These are phyloP conservation scores for Trissolcus brochymenae DNA, from an alignment of 2,888 invertebrate genomes.

Conservation along the genomic window DNA sequence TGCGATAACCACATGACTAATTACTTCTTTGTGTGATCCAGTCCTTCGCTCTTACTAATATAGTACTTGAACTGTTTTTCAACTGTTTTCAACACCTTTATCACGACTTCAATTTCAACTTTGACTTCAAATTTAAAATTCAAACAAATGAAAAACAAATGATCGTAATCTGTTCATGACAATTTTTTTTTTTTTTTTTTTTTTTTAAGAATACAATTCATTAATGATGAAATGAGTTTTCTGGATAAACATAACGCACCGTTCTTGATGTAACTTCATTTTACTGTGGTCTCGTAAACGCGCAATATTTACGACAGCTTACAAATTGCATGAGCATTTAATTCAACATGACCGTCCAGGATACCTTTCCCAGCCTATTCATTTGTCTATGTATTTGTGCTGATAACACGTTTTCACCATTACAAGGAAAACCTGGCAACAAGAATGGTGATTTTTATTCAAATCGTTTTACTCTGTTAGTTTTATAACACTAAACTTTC, in stretches of 20 bases:
- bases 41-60: slow-evolving; percentile 38
- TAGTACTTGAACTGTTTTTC: no score
- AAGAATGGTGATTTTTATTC: slow-evolving; percentile 53
- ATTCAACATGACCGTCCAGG: slow-evolving; percentile 50
- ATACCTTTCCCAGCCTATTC: slow-evolving; percentile 52
- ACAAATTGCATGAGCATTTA: slow-evolving; percentile 59
- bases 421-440: slow-evolving; percentile 48
- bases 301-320: slow-evolving; percentile 58
- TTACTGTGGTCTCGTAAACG: slow-evolving; percentile 56
- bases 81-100: no score
- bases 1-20: slow-evolving; percentile 51
- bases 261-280: slow-evolving; percentile 55
- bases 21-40: slow-evolving; percentile 36
- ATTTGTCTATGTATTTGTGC: slow-evolving; percentile 52
- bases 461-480: slow-evolving; percentile 30
- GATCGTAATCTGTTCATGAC: neutral
- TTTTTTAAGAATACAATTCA: slow-evolving; percentile 31
- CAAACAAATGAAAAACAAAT: no score
- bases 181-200: slow-evolving; percentile 37
- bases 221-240: slow-evolving; percentile 46
- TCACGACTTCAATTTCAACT: no score
- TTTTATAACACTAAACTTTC: slow-evolving; percentile 41
- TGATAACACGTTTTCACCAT: slow-evolving; percentile 33
- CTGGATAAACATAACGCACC: slow-evolving; percentile 54
- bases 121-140: no score